Evolutionary conservation across 2,888 invertebrate genomes (phyloP).

Genomic region (Clusia tigrina): DNA sequence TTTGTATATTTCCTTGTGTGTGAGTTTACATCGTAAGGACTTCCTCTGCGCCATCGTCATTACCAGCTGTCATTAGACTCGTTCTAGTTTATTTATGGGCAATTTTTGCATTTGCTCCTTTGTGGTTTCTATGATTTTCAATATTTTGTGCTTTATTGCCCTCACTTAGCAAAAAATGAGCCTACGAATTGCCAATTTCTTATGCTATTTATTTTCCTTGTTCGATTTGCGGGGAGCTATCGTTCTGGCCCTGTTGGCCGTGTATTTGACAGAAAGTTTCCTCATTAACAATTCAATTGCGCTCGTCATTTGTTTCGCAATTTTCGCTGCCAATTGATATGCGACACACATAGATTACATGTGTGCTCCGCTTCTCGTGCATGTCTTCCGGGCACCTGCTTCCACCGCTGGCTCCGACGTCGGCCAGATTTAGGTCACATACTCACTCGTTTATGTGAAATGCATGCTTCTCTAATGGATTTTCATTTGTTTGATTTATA

Average conservation of each 20-base stretch:
- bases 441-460: too few species aligned
- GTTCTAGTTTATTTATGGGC: neutral
- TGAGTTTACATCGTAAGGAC: too few species aligned
- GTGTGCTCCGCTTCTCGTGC: neutral
- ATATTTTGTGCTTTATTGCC: neutral
- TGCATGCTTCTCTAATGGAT: neutral
- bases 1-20: too few species aligned
- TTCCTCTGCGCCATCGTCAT: neutral
- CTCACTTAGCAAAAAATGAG: too few species aligned
- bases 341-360: neutral
- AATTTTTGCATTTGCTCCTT: neutral
- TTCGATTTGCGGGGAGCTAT: neutral
- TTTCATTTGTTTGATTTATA: neutral
- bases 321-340: neutral
- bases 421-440: constrained; percentile 1
- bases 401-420: neutral
- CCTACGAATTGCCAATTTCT: too few species aligned
- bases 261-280: neutral
- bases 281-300: neutral
- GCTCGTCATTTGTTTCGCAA: neutral
- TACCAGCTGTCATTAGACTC: neutral
- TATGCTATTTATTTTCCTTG: neutral
- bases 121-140: neutral
- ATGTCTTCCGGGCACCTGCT: neutral
- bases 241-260: neutral